phyloP scores from a whole-genome alignment of 2,888 invertebrate species.

The Cantharis rustica region DNA sequence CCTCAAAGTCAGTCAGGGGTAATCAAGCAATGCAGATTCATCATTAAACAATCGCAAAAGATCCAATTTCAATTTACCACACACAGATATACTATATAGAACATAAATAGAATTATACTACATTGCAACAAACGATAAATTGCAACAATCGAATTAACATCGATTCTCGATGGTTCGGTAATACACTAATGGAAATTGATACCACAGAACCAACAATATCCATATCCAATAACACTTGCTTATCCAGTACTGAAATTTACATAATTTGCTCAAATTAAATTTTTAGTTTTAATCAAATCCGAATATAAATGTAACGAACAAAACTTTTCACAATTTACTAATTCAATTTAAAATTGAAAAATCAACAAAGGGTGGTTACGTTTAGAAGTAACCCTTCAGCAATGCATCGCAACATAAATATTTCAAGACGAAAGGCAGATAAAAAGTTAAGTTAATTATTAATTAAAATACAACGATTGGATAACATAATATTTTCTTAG shows the following conservation, averaged over 20 bases:
- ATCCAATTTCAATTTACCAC: conserved; percentile 9
- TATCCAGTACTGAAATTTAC: not conserved
- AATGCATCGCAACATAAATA: not conserved
- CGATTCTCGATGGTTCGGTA: not conserved
- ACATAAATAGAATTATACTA: not conserved
- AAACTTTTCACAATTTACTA: not conserved
- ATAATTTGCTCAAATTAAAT: not conserved
- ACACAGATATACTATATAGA: not conserved
- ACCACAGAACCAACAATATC: not conserved
- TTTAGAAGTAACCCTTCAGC: not conserved
- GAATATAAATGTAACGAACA: too few species aligned
- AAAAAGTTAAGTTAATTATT: not conserved
- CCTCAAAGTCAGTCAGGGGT: not conserved
- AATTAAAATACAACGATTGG: not conserved
- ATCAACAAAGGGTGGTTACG: not conserved
- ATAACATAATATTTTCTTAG: not conserved
- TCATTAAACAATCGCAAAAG: conserved; percentile 12
- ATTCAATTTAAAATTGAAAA: not conserved
- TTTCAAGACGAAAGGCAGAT: not conserved
- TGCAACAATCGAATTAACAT: not conserved
- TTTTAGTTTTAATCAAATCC: not conserved
- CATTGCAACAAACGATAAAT: not conserved
- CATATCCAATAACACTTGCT: not conserved
- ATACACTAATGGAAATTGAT: not conserved
- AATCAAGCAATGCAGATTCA: conserved; percentile 7